Conservation (phyloP, 1,140 invertebrate genomes). For the Hyposmocoma kahamanoa region DNA sequence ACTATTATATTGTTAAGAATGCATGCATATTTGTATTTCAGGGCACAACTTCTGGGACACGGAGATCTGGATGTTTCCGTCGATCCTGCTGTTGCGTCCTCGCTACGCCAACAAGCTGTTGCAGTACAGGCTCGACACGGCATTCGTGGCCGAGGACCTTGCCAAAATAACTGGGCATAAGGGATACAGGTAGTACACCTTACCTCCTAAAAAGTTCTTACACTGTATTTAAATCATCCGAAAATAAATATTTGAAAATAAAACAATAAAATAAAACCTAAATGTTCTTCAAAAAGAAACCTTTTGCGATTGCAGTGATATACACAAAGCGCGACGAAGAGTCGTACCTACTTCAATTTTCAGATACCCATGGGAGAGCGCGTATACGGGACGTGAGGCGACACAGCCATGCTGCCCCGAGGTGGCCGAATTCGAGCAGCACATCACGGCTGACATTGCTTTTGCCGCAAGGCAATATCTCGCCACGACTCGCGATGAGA, state of each 20-base stretch:
- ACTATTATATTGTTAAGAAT: too few relatives aligned
- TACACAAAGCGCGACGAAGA: too few relatives aligned
- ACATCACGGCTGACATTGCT: conserved; percentile 72
- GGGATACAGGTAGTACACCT: conserved; percentile 67
- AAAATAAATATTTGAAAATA: too few relatives aligned
- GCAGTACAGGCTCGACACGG: conserved; percentile 55
- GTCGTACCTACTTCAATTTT: too few relatives aligned
- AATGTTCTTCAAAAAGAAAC: too few relatives aligned
- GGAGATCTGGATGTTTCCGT: conserved; percentile 69
- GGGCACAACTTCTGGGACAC: conserved; percentile 73
- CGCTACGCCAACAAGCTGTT: conserved; percentile 47
- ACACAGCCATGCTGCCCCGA: conserved; percentile 75
- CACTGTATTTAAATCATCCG: too few relatives aligned
- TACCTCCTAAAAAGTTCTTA: too few relatives aligned
- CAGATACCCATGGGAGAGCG: conserved; percentile 76
- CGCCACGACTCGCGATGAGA: conserved; percentile 61
- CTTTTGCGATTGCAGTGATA: too few relatives aligned
- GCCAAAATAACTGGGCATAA: conserved; percentile 54
- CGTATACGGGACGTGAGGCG: conserved; percentile 73
- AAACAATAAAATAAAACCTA: too few relatives aligned
- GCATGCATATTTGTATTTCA: too few relatives aligned
- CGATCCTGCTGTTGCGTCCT: conserved; percentile 60
- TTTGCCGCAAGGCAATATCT: conserved; percentile 72
- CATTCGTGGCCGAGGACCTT: conserved; percentile 48
- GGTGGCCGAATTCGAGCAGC: conserved; percentile 72